phyloP scores from a whole-genome alignment of 2,113 vertebrate genomes.

The Gymnobelideus leadbeateri region DNA sequence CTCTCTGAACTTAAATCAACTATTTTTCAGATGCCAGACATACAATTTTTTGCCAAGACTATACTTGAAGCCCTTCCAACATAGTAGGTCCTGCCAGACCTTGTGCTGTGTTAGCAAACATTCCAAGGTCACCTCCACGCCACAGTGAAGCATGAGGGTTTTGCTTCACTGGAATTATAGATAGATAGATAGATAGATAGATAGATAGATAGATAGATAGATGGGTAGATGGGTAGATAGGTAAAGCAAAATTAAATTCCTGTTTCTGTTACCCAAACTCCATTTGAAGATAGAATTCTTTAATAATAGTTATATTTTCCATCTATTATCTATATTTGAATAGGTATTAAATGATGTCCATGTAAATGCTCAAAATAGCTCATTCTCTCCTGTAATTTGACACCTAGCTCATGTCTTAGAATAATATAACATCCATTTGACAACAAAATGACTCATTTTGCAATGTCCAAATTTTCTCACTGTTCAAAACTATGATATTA shows the following conservation, averaged over 20 bases:
- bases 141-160: not conserved
- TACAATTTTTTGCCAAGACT: not conserved
- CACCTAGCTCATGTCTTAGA: not conserved
- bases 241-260: not conserved
- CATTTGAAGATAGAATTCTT: conserved; percentile 36
- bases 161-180: not conserved
- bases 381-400: not conserved
- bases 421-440: not conserved
- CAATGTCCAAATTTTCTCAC: not conserved
- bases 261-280: not conserved
- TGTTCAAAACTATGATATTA: not conserved
- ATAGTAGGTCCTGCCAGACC: conserved; percentile 1
- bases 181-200: not conserved
- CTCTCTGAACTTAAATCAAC: not conserved
- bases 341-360: not conserved
- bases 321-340: not conserved
- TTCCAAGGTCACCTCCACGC: not conserved
- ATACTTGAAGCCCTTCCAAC: conserved; percentile 1
- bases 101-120: not conserved
- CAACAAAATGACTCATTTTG: not conserved
- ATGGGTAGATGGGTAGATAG: not conserved
- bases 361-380: not conserved
- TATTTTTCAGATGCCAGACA: not conserved
- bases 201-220: not conserved
- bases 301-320: not conserved